Percentiles rank a stretch among this genome's conserved stretches.
Evolutionary conservation across 2,797 vertebrate genomes (phyloP).

Genomic region (Gadopsis bispinosus): DNA sequence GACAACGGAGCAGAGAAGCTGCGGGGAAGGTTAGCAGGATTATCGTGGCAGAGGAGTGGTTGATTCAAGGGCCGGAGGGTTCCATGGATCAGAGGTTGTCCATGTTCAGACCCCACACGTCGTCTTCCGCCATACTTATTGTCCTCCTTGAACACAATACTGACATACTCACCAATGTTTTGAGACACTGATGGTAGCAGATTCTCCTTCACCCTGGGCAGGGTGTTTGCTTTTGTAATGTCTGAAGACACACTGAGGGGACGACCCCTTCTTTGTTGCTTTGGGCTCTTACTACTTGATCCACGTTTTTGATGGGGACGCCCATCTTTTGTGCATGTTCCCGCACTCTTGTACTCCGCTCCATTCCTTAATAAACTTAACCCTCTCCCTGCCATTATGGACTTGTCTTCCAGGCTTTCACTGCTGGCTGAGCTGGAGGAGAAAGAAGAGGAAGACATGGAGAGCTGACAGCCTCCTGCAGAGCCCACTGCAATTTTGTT

Average conservation of each 20-base stretch:
- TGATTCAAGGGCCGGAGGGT: slow-evolving; percentile 76
- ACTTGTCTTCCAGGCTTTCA: slow-evolving; percentile 89
- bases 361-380: slow-evolving; percentile 76
- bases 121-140: slow-evolving; percentile 54
- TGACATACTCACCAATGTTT: slow-evolving; percentile 86
- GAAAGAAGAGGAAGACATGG: slow-evolving; percentile 87
- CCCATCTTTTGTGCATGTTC: slow-evolving; percentile 77
- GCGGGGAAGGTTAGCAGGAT: slow-evolving; percentile 81
- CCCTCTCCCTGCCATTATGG: slow-evolving; percentile 75
- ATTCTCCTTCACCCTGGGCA: slow-evolving; percentile 85
- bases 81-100: slow-evolving; percentile 75
- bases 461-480: slow-evolving; percentile 82
- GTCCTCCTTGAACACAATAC: slow-evolving; percentile 82
- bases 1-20: slow-evolving; percentile 86
- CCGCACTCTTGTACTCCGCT: slow-evolving; percentile 72
- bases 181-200: slow-evolving; percentile 77
- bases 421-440: slow-evolving; percentile 89
- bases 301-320: slow-evolving; percentile 80
- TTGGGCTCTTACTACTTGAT: slow-evolving; percentile 79
- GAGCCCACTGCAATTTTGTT: slow-evolving; percentile 79
- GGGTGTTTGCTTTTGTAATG: slow-evolving; percentile 86
- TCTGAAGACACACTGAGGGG: slow-evolving; percentile 82
- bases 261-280: slow-evolving; percentile 80
- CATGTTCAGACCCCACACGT: slow-evolving; percentile 53
- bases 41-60: slow-evolving; percentile 76